Percentiles rank a stretch among this genome's conserved stretches.
These are phyloP conservation scores for Drosophila subquinaria DNA, from an alignment of 2,888 invertebrate genomes.

Conservation along the genomic window DNA sequence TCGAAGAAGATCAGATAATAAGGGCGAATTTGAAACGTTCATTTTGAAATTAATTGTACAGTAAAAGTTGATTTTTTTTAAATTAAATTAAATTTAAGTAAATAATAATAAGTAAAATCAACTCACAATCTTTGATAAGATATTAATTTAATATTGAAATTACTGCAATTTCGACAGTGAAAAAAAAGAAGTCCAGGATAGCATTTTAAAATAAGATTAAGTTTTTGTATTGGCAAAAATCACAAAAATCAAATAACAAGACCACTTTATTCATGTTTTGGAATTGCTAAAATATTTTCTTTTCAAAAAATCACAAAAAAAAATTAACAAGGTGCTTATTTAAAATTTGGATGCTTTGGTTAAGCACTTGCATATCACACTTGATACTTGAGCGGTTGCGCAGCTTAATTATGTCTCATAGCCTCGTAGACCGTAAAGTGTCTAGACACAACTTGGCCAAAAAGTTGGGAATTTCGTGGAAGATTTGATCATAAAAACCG, in stretches of 20 bases:
- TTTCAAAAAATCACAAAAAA: too few relatives aligned
- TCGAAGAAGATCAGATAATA: neutral
- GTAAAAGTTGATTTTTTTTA: neutral
- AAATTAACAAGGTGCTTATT: slow-evolving; percentile 14
- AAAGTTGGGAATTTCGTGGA: slow-evolving; percentile 49
- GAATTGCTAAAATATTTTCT: too few relatives aligned
- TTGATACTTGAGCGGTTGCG: slow-evolving; percentile 7
- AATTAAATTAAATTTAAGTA: neutral
- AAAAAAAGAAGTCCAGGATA: too few relatives aligned
- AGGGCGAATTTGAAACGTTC: neutral
- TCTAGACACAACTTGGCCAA: slow-evolving; percentile 66
- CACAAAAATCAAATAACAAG: too few relatives aligned
- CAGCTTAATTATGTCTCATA: slow-evolving; percentile 62
- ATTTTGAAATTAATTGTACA: neutral
- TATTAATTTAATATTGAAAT: too few relatives aligned
- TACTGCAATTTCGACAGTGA: too few relatives aligned
- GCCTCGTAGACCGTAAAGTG: slow-evolving; percentile 47
- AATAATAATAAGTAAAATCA: too few relatives aligned
- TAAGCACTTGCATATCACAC: slow-evolving; percentile 12
- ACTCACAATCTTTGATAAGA: too few relatives aligned
- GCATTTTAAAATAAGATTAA: too few relatives aligned
- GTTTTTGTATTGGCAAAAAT: too few relatives aligned
- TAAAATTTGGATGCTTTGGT: slow-evolving; percentile 1
- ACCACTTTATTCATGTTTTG: too few relatives aligned
- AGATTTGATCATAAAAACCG: slow-evolving; percentile 29